Conservation (phyloP, 2,888 invertebrate species). For the Synergus japonicus region DNA sequence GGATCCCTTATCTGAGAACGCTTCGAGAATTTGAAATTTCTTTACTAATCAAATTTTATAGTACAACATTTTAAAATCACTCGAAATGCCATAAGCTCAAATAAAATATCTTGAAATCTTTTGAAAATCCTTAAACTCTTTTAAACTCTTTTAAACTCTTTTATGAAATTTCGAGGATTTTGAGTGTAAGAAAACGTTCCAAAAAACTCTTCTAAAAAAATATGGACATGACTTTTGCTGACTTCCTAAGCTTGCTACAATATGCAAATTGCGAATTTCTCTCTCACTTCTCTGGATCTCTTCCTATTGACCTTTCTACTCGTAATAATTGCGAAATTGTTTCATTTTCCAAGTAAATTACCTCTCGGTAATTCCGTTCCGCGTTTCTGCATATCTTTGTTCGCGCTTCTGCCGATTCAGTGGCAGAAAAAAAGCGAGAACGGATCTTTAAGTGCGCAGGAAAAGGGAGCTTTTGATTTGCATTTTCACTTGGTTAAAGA, state of each 20-base stretch:
- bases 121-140: too few relatives aligned
- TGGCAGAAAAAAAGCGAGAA: too few relatives aligned
- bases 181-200: not conserved
- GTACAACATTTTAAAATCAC: too few relatives aligned
- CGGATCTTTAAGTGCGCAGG: too few relatives aligned
- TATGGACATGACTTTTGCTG: not conserved
- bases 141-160: too few relatives aligned
- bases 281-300: not conserved
- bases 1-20: not conserved
- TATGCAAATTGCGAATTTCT: not conserved
- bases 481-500: too few relatives aligned
- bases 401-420: not conserved
- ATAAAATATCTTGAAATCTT: too few relatives aligned
- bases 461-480: too few relatives aligned
- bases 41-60: too few relatives aligned
- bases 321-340: conserved; percentile 46
- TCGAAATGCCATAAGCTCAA: too few relatives aligned
- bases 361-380: conserved; percentile 45
- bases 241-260: not conserved
- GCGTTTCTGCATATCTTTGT: not conserved
- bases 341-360: conserved; percentile 42
- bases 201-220: not conserved
- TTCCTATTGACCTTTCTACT: conserved; percentile 5
- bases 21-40: too few relatives aligned
- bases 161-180: too few relatives aligned